Evolutionary conservation across 1,140 invertebrate species (phyloP), one percentile per base, ranked within the genome.

Genomic region (Venturia canescens): DNA sequence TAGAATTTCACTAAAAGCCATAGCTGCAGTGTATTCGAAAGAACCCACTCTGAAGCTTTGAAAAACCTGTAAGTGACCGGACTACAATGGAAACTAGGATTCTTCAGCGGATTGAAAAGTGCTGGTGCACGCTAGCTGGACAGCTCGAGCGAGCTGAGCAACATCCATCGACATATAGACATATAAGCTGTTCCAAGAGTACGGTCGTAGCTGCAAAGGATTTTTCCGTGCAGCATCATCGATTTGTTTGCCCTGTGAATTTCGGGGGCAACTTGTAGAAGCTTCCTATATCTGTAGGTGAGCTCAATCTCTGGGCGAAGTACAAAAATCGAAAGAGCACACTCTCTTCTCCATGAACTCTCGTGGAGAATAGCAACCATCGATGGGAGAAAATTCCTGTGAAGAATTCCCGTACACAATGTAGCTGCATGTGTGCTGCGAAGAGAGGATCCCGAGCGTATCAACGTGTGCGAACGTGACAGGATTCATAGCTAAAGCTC

Each of bases 51-150:
- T 4, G 31, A n/a, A 71, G 69, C n/a, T 71, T 21, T 31, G 27
- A 34, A 44, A 18, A 38, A 18, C 31, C 69, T 38, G 29, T 9
- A 21, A 44, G 31, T 71, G 44, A 3, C 57, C 16, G 13, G 57
- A 60, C 16, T 60, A 60, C 57, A 60, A 60, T 60, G 34, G 69
- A 34, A 16, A 38, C 34, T 44, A 31, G 69, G 21, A 71, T 71
- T 71, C 69, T 71, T 31, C 13, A 11, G 69, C 38, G 34, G 16
- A 38, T 16, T 71, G 69, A 71, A 71, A 71, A 71, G 69, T 71
- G 31, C 34, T 71, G 29, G 69, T 44, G 31, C 69, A 71, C 69
- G 69, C 69, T 34, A 34, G 69, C 69, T 71, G 69, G 69, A 44
- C 69, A 71, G 69, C 69, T 34, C 44, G 69, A 44, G 38, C 69